Percentiles rank a stretch among this genome's conserved stretches.
Evolutionary conservation across 2,888 invertebrate genomes (phyloP).

Genomic region (Cryptocephalus moraei): DNA sequence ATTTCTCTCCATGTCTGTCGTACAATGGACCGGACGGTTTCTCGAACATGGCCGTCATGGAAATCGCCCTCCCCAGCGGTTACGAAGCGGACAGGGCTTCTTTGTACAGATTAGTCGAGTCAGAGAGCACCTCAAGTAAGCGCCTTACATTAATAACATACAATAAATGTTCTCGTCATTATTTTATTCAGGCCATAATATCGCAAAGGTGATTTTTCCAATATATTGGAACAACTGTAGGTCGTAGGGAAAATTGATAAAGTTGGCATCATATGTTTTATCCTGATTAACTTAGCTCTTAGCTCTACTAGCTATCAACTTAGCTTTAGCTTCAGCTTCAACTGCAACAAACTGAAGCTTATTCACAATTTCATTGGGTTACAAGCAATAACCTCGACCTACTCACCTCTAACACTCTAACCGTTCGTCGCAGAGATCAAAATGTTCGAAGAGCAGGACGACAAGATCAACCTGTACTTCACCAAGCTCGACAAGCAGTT

Average conservation of each 20-base stretch:
- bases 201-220: too few relatives aligned
- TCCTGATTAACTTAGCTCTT: too few relatives aligned
- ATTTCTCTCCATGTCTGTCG: slow-evolving; percentile 33
- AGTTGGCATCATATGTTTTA: too few relatives aligned
- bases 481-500: slow-evolving; percentile 40
- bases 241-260: too few relatives aligned
- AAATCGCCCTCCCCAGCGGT: slow-evolving; percentile 53
- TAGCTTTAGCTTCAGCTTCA: too few relatives aligned
- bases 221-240: too few relatives aligned
- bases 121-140: slow-evolving; percentile 16
- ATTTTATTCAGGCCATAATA: too few relatives aligned
- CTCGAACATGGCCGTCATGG: slow-evolving; percentile 52
- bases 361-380: not conserved
- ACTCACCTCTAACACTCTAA: not conserved
- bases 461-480: slow-evolving; percentile 43
- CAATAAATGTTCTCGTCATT: too few relatives aligned
- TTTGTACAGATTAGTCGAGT: slow-evolving; percentile 44
- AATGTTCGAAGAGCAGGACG: slow-evolving; percentile 42
- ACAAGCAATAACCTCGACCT: too few relatives aligned
- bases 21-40: slow-evolving; percentile 37
- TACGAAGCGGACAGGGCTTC: slow-evolving; percentile 49
- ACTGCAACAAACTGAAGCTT: too few relatives aligned
- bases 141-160: too few relatives aligned
- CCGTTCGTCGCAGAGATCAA: slow-evolving; percentile 37
- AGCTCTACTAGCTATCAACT: not conserved